Percentiles rank a stretch among this genome's conserved stretches.
Conservation (phyloP, 2,888 invertebrate genomes). For the Frankliniella intonsa region DNA sequence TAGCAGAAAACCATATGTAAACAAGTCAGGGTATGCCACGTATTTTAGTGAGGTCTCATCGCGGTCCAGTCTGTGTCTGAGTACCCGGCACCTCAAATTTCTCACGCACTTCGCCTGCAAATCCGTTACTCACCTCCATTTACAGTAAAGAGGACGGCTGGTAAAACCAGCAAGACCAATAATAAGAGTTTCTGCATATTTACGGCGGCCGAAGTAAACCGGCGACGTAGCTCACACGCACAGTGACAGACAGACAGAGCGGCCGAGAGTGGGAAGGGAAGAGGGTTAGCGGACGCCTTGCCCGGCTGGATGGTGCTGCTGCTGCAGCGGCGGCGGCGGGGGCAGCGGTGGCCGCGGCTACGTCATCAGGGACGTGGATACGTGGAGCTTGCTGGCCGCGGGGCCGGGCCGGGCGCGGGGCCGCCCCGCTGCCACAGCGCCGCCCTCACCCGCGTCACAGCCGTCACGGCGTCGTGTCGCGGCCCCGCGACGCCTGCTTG, state of each 20-base stretch:
- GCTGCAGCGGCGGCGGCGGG: background rate
- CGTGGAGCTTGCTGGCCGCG: conserved; percentile 30
- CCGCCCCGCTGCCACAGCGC: background rate
- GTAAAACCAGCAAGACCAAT: conserved; percentile 61
- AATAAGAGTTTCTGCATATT: conserved; percentile 68
- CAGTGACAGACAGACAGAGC: conserved; percentile 21
- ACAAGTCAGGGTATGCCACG: conserved; percentile 47
- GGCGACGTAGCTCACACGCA: conserved; percentile 29
- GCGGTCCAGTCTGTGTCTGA: background rate
- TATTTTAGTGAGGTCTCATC: conserved; percentile 41
- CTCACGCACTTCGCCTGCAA: conserved; percentile 8
- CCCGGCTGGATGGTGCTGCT: background rate
- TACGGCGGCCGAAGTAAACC: background rate
- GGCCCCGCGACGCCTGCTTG: background rate
- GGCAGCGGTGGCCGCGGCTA: background rate
- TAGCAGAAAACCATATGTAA: conserved; percentile 29
- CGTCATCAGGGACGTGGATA: background rate
- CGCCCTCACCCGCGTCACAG: background rate
- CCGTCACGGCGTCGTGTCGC: background rate
- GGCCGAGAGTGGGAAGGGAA: background rate
- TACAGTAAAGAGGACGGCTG: conserved; percentile 65
- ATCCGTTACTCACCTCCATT: conserved; percentile 61
- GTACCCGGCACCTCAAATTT: background rate
- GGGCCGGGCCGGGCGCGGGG: background rate
- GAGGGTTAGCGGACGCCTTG: conserved; percentile 21